Base-by-base conservation (phyloP, 2,888 invertebrate genomes). In the Lycophotia porphyrea region DNA sequence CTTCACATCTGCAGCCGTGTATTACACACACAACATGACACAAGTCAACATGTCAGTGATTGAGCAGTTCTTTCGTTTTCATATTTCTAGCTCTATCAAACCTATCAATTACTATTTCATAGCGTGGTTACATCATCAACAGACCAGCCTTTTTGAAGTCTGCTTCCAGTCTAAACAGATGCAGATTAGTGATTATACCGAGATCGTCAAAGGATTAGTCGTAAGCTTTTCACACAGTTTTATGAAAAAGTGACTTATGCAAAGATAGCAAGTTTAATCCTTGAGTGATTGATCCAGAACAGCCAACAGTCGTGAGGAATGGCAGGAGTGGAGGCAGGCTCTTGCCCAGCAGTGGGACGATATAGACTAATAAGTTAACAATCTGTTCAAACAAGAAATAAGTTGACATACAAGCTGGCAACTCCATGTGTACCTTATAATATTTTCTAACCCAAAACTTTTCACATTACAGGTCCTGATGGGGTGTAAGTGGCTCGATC, bases 401-500 rank as follows among this genome's bases (percentile, higher is more conserved):
- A 58, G 18, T 58, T 9, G 3, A 0, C 11, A 21, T 34, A 60
- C 24, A 24, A 60, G 5, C 21, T 61, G 18, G 1, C 31, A 31
- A 31, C 31, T 31, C 58, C 27, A 31, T 27, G 5, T 52, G n/a
- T 5, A 27, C 0, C 49, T 1, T n/a, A 47, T 27, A 5, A 27
- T 18, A 27, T 1, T 61, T 24, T 24, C 5, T 60, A 34, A 60
- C 5, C 0, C 24, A 36, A 11, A 13, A 24, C 5, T 24, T 36
- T 61, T 44, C 2, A n/a, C 34, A 47, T 67, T 52, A 5, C 52
- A 67, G 67, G 7, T 36, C 47, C 0, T 24, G 39, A 78, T 52
- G 80, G 79, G 81, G 79, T 80, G 75, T 61, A 80, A 66, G 79
- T 80, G 79, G 81, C 44, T 75, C 81, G 27, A 65, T 24, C 66